These are phyloP conservation scores for Kryptopterus vitreolus DNA, from an alignment of 2,797 vertebrate species.

Conservation along the genomic window DNA sequence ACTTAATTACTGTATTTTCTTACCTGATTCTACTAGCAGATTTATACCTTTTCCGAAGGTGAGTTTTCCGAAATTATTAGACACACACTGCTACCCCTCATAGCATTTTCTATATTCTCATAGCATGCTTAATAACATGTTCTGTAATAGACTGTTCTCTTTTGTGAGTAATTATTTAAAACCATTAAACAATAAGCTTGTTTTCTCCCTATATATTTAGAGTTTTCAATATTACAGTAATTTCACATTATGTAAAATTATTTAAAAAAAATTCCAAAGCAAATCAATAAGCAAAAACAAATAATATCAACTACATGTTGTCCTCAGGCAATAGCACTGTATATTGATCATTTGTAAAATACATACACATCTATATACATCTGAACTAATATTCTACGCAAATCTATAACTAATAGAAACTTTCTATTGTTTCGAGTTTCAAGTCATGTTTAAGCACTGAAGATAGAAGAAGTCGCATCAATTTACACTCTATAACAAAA, in stretches of 20 bases:
- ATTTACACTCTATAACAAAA: background rate
- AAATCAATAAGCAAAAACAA: background rate
- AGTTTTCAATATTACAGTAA: background rate
- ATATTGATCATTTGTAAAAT: too few relatives aligned
- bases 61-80: slow-evolving; percentile 44
- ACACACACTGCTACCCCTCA: slow-evolving; percentile 55
- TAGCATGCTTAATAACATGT: too few relatives aligned
- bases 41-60: slow-evolving; percentile 57
- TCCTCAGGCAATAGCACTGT: background rate
- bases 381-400: background rate
- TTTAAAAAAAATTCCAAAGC: too few relatives aligned
- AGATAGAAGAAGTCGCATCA: slow-evolving; percentile 5
- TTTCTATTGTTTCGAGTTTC: too few relatives aligned
- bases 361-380: background rate
- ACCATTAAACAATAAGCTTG: background rate
- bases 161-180: too few relatives aligned
- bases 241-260: too few relatives aligned
- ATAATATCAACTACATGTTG: slow-evolving; percentile 18
- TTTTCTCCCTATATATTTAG: background rate
- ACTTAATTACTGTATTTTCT: slow-evolving; percentile 40
- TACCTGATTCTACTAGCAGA: slow-evolving; percentile 53
- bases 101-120: background rate
- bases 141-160: background rate
- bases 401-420: too few relatives aligned
- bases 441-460: slow-evolving; percentile 3